A percentile compares a stretch with the other conserved stretches of the same genome.
Conservation (phyloP, 2,797 vertebrate species). For the Chlorospingus semifuscus region DNA sequence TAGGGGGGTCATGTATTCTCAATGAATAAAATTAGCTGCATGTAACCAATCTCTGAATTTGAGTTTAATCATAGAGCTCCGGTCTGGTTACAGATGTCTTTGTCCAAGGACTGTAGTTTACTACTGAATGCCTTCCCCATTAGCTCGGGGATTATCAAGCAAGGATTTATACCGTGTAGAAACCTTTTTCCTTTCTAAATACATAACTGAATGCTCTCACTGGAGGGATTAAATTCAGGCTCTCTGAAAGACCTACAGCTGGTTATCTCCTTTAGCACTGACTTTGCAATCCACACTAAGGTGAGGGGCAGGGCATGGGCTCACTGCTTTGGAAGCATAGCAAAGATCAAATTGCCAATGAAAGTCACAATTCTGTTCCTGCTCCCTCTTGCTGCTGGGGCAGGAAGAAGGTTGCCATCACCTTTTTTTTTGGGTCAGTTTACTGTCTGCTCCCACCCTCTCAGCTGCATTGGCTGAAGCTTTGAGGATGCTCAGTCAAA, state of each 20-base stretch:
- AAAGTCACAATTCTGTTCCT: constrained; percentile 29
- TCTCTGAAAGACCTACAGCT: constrained; percentile 63
- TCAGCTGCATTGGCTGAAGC: not conserved
- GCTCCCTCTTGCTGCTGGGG: not conserved
- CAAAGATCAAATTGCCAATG: constrained; percentile 44
- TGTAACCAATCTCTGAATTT: constrained; percentile 68
- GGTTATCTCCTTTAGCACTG: constrained; percentile 58
- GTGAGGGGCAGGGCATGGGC: constrained; percentile 62
- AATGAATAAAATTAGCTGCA: constrained; percentile 69
- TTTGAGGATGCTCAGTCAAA: not conserved
- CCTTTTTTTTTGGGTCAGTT: not conserved
- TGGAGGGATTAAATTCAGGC: constrained; percentile 60
- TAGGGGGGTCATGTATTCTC: constrained; percentile 65
- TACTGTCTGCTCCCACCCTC: not conserved
- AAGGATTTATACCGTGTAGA: constrained; percentile 61
- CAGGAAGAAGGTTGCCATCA: not conserved
- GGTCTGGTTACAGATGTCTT: constrained; percentile 68
- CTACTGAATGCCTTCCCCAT: constrained; percentile 56
- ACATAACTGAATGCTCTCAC: constrained; percentile 57
- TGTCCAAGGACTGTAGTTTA: constrained; percentile 62
- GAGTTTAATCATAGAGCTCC: constrained; percentile 66
- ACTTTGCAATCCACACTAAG: constrained; percentile 44
- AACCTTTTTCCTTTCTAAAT: constrained; percentile 62
- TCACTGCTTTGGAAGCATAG: not conserved
- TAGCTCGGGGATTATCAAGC: constrained; percentile 66